phyloP scores from a whole-genome alignment of 2,888 invertebrate species.

The Xanthorhoe spadicearia region DNA sequence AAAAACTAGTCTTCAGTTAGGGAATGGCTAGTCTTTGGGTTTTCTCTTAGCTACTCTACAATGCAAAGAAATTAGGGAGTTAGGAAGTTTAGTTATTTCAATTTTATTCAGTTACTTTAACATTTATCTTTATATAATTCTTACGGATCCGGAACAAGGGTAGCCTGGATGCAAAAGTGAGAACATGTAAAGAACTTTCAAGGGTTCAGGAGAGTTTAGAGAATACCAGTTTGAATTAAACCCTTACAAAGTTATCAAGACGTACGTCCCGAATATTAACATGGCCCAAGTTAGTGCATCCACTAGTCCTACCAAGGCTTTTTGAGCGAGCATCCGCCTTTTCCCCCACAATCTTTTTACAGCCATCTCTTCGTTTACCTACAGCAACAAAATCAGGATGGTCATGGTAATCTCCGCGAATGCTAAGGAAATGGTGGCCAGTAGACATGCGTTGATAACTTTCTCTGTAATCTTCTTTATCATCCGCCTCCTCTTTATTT shows the following conservation, averaged over 20 bases:
- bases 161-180: slow-evolving; percentile 4
- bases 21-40: too few relatives aligned
- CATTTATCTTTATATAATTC: not conserved
- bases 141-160: not conserved
- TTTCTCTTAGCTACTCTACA: not conserved
- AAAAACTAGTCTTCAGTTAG: too few relatives aligned
- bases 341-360: slow-evolving; percentile 56
- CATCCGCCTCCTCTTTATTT: slow-evolving; percentile 51
- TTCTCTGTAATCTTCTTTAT: slow-evolving; percentile 60
- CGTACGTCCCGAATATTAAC: slow-evolving; percentile 59
- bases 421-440: slow-evolving; percentile 65
- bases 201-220: not conserved
- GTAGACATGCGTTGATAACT: slow-evolving; percentile 59
- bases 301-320: slow-evolving; percentile 45
- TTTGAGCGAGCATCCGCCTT: slow-evolving; percentile 50
- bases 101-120: slow-evolving; percentile 12
- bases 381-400: slow-evolving; percentile 59
- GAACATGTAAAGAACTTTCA: slow-evolving; percentile 6
- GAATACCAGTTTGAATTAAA: not conserved
- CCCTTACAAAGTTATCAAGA: slow-evolving; percentile 50
- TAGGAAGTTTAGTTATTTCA: not conserved
- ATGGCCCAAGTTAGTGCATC: slow-evolving; percentile 60
- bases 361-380: slow-evolving; percentile 48
- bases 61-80: not conserved
- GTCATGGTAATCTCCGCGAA: slow-evolving; percentile 67